These are phyloP conservation scores for Drosophila suzukii DNA, from an alignment of 1,140 invertebrate species.

Conservation along the genomic window DNA sequence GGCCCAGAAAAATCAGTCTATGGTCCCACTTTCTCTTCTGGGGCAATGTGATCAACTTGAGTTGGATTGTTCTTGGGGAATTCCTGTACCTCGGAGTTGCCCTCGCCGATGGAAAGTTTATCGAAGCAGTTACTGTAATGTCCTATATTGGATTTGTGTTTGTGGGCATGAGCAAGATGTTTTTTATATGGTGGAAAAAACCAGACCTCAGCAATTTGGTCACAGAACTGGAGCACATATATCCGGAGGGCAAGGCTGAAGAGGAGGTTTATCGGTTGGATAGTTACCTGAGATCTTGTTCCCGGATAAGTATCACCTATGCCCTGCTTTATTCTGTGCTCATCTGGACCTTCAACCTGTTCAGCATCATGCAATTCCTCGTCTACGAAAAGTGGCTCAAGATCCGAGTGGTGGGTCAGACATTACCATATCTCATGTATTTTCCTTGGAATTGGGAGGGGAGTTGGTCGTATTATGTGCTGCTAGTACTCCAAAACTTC, in stretches of 20 bases:
- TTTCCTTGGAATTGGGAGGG: conserved; percentile 55
- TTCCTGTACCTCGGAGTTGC: conserved; percentile 49
- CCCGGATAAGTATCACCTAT: conserved; percentile 58
- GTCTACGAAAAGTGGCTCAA: conserved; percentile 63
- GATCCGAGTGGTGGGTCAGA: conserved; percentile 34
- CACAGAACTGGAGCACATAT: conserved; percentile 51
- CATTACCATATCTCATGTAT: conserved; percentile 64
- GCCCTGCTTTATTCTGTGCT: conserved; percentile 63
- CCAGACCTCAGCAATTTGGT: conserved; percentile 49
- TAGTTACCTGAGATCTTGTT: conserved; percentile 48
- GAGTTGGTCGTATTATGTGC: conserved; percentile 60
- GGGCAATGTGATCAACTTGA: conserved; percentile 56
- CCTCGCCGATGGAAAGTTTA: conserved; percentile 29
- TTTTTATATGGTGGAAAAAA: conserved; percentile 62
- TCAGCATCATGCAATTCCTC: conserved; percentile 57
- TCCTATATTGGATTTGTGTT: conserved; percentile 73
- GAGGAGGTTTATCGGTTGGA: conserved; percentile 49
- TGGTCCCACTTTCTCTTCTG: conserved; percentile 50
- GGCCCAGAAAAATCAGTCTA: not conserved
- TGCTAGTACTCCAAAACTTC: conserved; percentile 49
- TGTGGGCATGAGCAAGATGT: conserved; percentile 69
- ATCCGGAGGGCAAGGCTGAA: conserved; percentile 31
- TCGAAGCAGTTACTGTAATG: conserved; percentile 64
- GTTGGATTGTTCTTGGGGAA: conserved; percentile 28
- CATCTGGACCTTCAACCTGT: conserved; percentile 78